Evolutionary conservation across 2,888 invertebrate genomes (phyloP), one percentile per base, ranked within the genome.

Genomic region (Philonicus albiceps): DNA sequence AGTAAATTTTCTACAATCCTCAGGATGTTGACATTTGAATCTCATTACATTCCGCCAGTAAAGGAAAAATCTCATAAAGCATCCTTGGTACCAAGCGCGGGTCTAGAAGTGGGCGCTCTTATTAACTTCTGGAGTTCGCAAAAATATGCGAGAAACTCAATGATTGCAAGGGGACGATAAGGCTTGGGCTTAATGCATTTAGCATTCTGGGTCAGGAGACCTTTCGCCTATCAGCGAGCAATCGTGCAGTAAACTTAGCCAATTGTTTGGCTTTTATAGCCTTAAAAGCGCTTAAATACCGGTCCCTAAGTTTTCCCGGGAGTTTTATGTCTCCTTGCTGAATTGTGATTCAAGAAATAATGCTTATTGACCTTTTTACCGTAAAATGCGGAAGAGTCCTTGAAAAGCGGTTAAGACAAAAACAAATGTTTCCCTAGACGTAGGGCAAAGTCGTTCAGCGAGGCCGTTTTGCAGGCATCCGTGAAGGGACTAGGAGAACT

Each of bases 1-100:
- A 76, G 37, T 76, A 40, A 76, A 76, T 40, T 37, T 37, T 40
- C 40, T 7, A 37, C 40, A 76, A 40, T 76, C 37, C 40, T 76
- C 76, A 19, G 37, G 22, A 37, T 76, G 76, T 76, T 76, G 76
- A 40, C 76, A 76, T 76, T 76, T 76, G 76, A 76, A 76, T 76
- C 40, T 76, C 76, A 76, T 76, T 76, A 76, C 40, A 76, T 34
- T 34, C 34, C 22, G 13, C 19, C 40, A 76, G 13, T 76, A 22
- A 37, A 76, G 40, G 22, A 40, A 76, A 76, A 76, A 76, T 19
- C 76, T 76, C 76, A 40, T 76, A 76, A 76, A 76, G 40, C 22
- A 40, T 76, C 76, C 11, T 8, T 16, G 13, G 13, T 11, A 27
- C 1, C 31, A 30, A 31, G 4, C 19, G 22, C 7, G 34, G 76